These are phyloP conservation scores for Amiota minor DNA, from an alignment of 2,888 invertebrate genomes.

Conservation along the genomic window DNA sequence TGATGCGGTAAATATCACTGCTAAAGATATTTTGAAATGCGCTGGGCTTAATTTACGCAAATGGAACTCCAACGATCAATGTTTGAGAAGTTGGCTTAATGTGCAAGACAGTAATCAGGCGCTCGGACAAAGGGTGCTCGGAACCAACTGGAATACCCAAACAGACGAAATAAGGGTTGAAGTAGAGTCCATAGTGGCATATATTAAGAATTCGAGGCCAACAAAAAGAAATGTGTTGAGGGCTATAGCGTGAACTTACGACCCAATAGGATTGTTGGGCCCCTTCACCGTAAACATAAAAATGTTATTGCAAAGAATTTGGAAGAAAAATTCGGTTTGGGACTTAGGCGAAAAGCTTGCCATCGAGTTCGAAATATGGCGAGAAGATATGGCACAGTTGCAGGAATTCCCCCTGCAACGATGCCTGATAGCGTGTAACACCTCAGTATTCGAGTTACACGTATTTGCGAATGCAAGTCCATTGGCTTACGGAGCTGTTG, in stretches of 20 bases:
- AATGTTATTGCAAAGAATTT: not conserved
- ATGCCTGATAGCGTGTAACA: not conserved
- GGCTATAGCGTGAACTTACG: not conserved
- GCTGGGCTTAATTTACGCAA: not conserved
- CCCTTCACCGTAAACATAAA: not conserved
- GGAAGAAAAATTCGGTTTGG: not conserved
- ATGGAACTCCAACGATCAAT: not conserved
- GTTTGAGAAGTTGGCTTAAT: not conserved
- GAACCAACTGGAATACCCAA: not conserved
- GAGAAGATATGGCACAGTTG: not conserved
- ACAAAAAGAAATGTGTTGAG: not conserved
- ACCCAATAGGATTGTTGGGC: not conserved
- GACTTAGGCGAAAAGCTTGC: not conserved
- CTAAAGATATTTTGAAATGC: not conserved
- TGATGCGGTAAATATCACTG: not conserved
- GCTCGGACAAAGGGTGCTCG: not conserved
- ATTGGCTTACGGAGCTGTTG: not conserved
- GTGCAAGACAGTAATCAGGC: not conserved
- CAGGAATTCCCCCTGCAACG: not conserved
- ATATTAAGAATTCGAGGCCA: not conserved
- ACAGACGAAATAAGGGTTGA: not conserved
- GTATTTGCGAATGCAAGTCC: not conserved
- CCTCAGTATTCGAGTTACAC: not conserved
- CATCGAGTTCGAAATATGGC: not conserved
- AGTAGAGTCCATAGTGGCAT: conserved; percentile 7